These are phyloP conservation scores for Cladopsammia gracilis DNA, from an alignment of 64 coral and sea anemone species.

Conservation along the genomic window DNA sequence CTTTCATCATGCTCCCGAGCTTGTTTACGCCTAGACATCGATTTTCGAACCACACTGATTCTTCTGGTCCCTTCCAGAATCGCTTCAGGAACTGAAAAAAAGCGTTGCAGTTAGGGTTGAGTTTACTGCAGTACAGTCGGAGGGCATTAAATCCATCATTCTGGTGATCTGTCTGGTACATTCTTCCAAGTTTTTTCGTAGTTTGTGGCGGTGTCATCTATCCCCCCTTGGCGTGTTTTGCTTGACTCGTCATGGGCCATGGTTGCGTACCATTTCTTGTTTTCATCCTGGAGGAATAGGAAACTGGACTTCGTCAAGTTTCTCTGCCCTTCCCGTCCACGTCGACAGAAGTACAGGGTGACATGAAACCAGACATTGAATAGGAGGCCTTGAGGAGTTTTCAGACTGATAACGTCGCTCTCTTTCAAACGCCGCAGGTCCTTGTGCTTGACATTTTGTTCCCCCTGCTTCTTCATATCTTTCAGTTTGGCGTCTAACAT, in stretches of 20 bases:
- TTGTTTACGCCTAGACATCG: too few relatives aligned
- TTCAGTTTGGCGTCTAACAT: constrained; percentile 41
- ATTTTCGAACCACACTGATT: too few relatives aligned
- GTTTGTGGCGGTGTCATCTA: constrained; percentile 4
- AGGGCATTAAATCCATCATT: constrained; percentile 36
- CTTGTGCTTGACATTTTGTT: too few relatives aligned
- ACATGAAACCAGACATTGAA: constrained; percentile 23
- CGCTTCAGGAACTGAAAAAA: too few relatives aligned
- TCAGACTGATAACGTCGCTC: too few relatives aligned
- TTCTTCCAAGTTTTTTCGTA: constrained; percentile 37
- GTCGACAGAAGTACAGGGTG: constrained; percentile 21
- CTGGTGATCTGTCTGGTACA: constrained; percentile 43
- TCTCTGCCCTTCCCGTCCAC: constrained; percentile 51
- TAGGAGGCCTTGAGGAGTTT: too few relatives aligned
- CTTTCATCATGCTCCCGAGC: too few relatives aligned
- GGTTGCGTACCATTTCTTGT: not conserved
- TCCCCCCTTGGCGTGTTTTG: constrained; percentile 24
- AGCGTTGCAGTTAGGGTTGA: too few relatives aligned
- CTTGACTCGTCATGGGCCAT: constrained; percentile 45
- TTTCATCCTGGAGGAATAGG: constrained; percentile 14
- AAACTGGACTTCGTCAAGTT: constrained; percentile 19
- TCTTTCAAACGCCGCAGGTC: too few relatives aligned
- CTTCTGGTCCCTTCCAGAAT: too few relatives aligned
- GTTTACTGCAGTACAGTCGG: too few relatives aligned
- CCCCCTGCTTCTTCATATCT: constrained; percentile 13